Evolutionary conservation across 2,113 vertebrate genomes (phyloP), one percentile per base, ranked within the genome.

Genomic region (human (Homo sapiens)): DNA sequence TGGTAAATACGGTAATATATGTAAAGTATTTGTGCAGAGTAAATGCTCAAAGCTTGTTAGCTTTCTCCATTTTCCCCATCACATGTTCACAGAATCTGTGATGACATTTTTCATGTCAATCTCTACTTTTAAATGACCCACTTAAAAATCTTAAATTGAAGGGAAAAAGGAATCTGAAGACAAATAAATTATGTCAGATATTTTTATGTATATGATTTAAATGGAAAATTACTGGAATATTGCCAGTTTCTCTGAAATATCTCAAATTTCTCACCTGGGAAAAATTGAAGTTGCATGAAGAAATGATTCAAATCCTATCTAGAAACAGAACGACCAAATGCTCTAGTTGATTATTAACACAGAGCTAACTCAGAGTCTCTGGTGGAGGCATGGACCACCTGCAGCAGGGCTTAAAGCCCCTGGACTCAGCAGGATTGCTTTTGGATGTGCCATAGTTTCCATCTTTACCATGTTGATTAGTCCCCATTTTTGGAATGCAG

Each of bases 211-310:
- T 73, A 75, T 97, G 48, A 72, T 97, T 97, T 96, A 96, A 94
- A 93, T 91, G 86, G 50, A 91, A 95, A 96, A 94, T 93, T 97
- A 85, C 52, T 83, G 68, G 32, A 61, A 75, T 89, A 84, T 89
- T 97, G 76, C 84, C 84, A 97, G 27, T 93, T 64, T 32, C 50
- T 97, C 57, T 70, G 72, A 94, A 93, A 86, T 93, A 92, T 73
- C 68, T 92, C 68, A 89, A 64, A 95, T 91, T 93, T 95, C 94
- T 96, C 86, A 97, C 72, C 75, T 95, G 85, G 92, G 40, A 93
- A 93, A 97, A 96, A 85, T 50, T 93, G 48, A 97, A 96, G 55
- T 94, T 94, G 78, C 45, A 83, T 96, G 89, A 96, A 91, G 86
- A 96, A 89, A 96, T 95, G 52, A 90, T 83, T 89, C 89, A 68